Conservation (phyloP, 2,797 vertebrate genomes). For the Neostethus bicornis region DNA sequence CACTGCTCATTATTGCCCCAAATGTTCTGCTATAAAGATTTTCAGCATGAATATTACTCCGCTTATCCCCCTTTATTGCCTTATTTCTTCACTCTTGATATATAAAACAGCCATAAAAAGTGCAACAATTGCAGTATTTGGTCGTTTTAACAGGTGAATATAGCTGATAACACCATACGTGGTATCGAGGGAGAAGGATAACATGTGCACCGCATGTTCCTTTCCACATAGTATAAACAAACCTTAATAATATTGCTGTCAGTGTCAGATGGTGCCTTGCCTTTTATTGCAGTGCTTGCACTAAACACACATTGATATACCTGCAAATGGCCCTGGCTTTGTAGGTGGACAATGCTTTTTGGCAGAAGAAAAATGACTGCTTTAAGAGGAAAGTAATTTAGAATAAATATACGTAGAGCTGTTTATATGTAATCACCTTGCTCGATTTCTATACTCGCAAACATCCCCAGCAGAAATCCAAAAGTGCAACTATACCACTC, state of each 20-base stretch:
- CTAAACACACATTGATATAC: slow-evolving; percentile 29
- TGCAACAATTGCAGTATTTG: slow-evolving; percentile 60
- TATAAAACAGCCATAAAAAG: slow-evolving; percentile 64
- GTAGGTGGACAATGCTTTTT: background rate
- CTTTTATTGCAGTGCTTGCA: slow-evolving; percentile 34
- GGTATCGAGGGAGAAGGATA: slow-evolving; percentile 23
- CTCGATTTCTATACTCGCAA: slow-evolving; percentile 13
- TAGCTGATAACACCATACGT: slow-evolving; percentile 64
- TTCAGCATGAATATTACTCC: slow-evolving; percentile 40
- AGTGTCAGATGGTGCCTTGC: slow-evolving; percentile 26
- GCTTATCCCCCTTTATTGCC: slow-evolving; percentile 67
- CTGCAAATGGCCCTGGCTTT: slow-evolving; percentile 8
- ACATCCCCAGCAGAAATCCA: slow-evolving; percentile 22
- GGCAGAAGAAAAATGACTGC: background rate
- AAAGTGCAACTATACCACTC: slow-evolving; percentile 44
- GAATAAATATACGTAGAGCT: background rate
- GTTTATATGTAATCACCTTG: slow-evolving; percentile 3
- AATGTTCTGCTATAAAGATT: slow-evolving; percentile 41
- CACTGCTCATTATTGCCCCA: slow-evolving; percentile 26
- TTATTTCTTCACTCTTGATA: slow-evolving; percentile 49
- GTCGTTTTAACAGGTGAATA: slow-evolving; percentile 55
- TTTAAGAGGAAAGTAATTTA: background rate
- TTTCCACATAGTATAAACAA: slow-evolving; percentile 34
- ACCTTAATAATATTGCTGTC: slow-evolving; percentile 40
- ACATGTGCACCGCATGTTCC: slow-evolving; percentile 43